Conservation (phyloP, 1,140 invertebrate genomes). For the Drosophila auraria region DNA sequence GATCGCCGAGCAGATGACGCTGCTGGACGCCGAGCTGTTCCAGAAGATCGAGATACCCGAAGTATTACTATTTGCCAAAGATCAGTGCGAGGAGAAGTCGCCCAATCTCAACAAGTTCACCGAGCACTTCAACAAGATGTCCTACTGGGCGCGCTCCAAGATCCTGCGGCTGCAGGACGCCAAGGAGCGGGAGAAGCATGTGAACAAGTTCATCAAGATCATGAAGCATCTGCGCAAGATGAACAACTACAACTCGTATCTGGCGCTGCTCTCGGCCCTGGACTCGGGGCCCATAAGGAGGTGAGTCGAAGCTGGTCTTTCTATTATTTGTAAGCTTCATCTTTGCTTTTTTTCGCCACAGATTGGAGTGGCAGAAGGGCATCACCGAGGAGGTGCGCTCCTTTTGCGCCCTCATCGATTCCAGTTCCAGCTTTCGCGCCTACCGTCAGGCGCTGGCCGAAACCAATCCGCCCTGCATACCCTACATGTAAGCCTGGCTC, state of each 20-base stretch:
- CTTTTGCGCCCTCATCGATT: constrained; percentile 98
- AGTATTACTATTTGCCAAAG: constrained; percentile 97
- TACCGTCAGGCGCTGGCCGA: constrained; percentile 97
- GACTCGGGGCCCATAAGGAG: constrained; percentile 97
- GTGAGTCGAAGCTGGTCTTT: constrained; percentile 24
- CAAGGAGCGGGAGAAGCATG: constrained; percentile 97
- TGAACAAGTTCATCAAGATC: constrained; percentile 99
- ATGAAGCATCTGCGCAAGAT: constrained; percentile 99
- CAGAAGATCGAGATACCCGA: constrained; percentile 98
- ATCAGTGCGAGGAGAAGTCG: constrained; percentile 98
- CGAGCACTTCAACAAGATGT: constrained; percentile 99
- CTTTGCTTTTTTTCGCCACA: constrained; percentile 32
- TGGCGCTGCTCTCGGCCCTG: constrained; percentile 97
- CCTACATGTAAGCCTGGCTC: constrained; percentile 95
- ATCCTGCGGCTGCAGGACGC: constrained; percentile 93
- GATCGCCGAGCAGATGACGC: constrained; percentile 98
- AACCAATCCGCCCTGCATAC: constrained; percentile 98
- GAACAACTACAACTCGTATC: constrained; percentile 99
- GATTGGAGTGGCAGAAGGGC: constrained; percentile 97
- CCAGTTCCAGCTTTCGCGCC: constrained; percentile 96
- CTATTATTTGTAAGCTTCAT: no score
- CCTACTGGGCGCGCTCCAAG: constrained; percentile 96
- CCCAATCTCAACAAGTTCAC: constrained; percentile 99
- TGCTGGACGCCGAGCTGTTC: constrained; percentile 97
- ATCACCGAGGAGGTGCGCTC: constrained; percentile 97